Base-by-base conservation (phyloP, 2,797 vertebrate species). In the Microctenopoma stevenorrisi region DNA sequence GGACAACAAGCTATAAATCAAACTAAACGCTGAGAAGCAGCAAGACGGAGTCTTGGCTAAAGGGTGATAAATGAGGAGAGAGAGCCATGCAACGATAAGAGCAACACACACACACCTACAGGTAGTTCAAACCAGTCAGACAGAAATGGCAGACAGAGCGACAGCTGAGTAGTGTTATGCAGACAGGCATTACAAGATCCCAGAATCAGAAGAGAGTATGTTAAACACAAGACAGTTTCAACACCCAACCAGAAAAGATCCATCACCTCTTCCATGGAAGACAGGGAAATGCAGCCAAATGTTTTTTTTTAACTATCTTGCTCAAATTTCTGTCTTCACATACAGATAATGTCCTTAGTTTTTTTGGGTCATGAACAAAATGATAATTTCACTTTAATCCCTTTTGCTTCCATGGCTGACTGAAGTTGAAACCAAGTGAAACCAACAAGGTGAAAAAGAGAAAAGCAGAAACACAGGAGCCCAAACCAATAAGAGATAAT, bases 351-450 rank as follows among this genome's bases (percentile, higher is more conserved):
- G 14, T 44, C 5, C 16, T 9, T 1, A 46, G 44, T n/a, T 15
- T 15, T 15, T 5, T 43, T 43, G 4, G 16, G 5, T 15, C 40
- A 15, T 15, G 42, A 43, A 15, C 5, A 1, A 6, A 16, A 43
- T 43, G 42, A 43, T 4, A 43, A 15, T 42, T 42, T 4, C 2
- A 43, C 49, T 66, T 48, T 33, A 30, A 64, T 74, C 72, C 76
- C 62, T 75, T 52, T 84, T 76, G 82, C 88, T 90, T 94, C 85
- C 89, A 91, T 89, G 90, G 87, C 78, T 90, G 86, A 74, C 75
- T 59, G 65, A 70, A 81, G 73, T 82, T 84, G 62, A 84, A 82
- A 75, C 49, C 13, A 42, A 78, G 67, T 42, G 33, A 68, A 69
- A 85, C 63, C 70, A 72, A 63, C 46, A 74, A 4, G 35, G 54